Conservation (phyloP, 2,113 vertebrate genomes). For the Chroicocephalus ridibundus region DNA sequence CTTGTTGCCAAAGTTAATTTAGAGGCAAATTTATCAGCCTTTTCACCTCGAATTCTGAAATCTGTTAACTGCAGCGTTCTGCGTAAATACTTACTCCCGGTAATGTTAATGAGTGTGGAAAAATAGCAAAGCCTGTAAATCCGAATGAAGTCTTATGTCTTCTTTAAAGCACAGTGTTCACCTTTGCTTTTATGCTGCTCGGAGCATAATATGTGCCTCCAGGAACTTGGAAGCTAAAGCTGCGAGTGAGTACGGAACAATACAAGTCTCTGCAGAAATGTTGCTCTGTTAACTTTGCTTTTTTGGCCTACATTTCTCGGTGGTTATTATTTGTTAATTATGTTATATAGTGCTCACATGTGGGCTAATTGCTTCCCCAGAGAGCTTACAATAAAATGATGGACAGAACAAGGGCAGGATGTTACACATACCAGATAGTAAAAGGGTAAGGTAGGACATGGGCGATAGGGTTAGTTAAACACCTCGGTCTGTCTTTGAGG, state of each 20-base stretch:
- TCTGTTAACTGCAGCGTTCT: not conserved
- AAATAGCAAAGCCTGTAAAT: not conserved
- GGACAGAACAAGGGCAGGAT: constrained; percentile 65
- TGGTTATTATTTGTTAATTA: constrained; percentile 67
- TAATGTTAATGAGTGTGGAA: not conserved
- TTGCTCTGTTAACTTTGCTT: constrained; percentile 27
- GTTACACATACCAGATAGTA: constrained; percentile 9
- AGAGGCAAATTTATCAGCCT: not conserved
- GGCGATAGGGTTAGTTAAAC: not conserved
- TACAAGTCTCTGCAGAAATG: constrained; percentile 61
- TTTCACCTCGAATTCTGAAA: not conserved
- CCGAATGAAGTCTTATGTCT: constrained; percentile 1
- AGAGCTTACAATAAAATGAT: constrained; percentile 43
- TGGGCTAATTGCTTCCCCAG: constrained; percentile 65
- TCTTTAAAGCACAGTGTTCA: not conserved
- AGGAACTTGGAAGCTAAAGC: constrained; percentile 4
- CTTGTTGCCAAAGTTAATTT: constrained; percentile 28
- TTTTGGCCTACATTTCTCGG: constrained; percentile 62
- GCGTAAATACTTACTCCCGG: not conserved
- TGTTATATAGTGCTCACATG: constrained; percentile 33
- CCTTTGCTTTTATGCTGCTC: constrained; percentile 29
- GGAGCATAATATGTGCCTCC: constrained; percentile 21
- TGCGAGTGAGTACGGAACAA: not conserved
- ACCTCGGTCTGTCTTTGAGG: not conserved
- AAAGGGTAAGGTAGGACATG: constrained; percentile 12